Conservation (phyloP, 2,113 vertebrate species). For the Tachysurus fulvidraco region DNA sequence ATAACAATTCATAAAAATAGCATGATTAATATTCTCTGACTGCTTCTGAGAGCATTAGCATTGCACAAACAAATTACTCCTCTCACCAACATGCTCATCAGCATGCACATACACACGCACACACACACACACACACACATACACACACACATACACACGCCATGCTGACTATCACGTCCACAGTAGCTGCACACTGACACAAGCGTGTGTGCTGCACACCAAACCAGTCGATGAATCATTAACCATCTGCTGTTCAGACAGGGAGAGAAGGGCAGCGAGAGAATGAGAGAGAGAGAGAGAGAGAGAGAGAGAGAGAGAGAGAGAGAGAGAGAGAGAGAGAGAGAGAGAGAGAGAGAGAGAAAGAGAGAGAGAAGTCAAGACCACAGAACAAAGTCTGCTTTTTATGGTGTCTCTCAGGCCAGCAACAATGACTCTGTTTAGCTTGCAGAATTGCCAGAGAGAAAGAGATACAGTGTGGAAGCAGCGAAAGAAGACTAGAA, state of each 20-base stretch:
- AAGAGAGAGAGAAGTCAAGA: conserved; percentile 41
- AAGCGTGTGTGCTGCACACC: conserved; percentile 60
- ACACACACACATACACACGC: conserved; percentile 48
- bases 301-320: conserved; percentile 40
- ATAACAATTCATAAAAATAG: conserved; percentile 38
- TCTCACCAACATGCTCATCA: conserved; percentile 23
- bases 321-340: conserved; percentile 36
- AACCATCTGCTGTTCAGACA: conserved; percentile 66
- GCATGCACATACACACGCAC: conserved; percentile 24
- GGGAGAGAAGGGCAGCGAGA: conserved; percentile 31
- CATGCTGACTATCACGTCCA: conserved; percentile 56
- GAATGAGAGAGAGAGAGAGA: conserved; percentile 10
- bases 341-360: conserved; percentile 32
- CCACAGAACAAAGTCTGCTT: conserved; percentile 66
- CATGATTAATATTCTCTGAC: conserved; percentile 43
- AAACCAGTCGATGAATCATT: conserved; percentile 70
- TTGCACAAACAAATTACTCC: conserved; percentile 44
- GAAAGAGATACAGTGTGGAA: conserved; percentile 17
- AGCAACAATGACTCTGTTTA: conserved; percentile 68
- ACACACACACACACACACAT: conserved; percentile 32
- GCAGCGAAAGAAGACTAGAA: not conserved
- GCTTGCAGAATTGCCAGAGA: conserved; percentile 50
- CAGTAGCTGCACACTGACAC: conserved; percentile 59
- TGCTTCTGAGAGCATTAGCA: conserved; percentile 38
- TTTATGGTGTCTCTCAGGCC: conserved; percentile 63